phyloP scores from a whole-genome alignment of 2,113 vertebrate genomes.

The Manacus vitellinus region DNA sequence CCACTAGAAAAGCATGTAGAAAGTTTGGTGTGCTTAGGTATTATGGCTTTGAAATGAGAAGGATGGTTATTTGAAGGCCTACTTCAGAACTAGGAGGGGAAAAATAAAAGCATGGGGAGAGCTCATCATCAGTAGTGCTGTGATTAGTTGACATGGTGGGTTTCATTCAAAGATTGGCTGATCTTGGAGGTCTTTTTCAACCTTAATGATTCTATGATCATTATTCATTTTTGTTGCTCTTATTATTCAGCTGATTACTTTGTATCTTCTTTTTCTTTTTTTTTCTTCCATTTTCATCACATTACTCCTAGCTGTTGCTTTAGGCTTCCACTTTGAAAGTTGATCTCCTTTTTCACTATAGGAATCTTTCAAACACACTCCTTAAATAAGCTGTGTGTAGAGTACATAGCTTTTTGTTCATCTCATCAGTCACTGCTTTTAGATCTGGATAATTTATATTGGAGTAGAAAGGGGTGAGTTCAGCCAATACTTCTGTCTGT shows the following conservation, averaged over 20 bases:
- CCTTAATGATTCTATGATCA: background rate
- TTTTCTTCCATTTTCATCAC: background rate
- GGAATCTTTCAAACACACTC: background rate
- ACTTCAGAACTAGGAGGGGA: background rate
- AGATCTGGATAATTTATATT: background rate
- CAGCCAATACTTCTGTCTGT: background rate
- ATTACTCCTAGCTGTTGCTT: background rate
- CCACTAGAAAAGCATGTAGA: background rate
- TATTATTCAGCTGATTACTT: background rate
- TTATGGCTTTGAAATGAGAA: background rate
- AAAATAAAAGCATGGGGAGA: background rate
- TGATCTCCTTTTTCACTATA: background rate
- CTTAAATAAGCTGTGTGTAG: background rate
- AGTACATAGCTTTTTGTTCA: background rate
- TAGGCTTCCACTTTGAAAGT: background rate
- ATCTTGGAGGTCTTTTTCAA: background rate
- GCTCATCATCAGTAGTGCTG: background rate
- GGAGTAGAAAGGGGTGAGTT: background rate
- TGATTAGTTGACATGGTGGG: background rate
- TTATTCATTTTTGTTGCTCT: background rate
- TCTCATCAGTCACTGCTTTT: background rate
- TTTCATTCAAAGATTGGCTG: background rate
- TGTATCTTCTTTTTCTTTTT: background rate
- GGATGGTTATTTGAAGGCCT: background rate
- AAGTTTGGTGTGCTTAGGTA: background rate